These are phyloP conservation scores for Felis chaus DNA, from an alignment of 2,113 vertebrate genomes.

Conservation along the genomic window DNA sequence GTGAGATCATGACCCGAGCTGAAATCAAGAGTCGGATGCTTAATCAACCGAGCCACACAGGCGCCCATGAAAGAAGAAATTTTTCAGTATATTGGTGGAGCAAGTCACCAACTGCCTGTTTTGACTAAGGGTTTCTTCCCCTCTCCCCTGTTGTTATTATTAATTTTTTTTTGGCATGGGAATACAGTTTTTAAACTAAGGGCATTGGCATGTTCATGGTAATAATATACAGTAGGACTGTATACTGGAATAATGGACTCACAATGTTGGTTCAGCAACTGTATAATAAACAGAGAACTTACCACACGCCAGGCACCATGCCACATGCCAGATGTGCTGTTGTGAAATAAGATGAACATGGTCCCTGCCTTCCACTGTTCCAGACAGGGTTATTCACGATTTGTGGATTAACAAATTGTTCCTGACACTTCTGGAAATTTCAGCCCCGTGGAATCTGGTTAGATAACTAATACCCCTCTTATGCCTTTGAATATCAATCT, in stretches of 20 bases:
- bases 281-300: neutral
- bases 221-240: neutral
- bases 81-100: neutral
- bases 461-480: neutral
- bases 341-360: neutral
- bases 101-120: neutral
- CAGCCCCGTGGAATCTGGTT: neutral
- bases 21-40: no score
- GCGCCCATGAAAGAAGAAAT: neutral
- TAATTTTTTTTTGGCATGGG: neutral
- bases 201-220: neutral
- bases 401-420: neutral
- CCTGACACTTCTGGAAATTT: constrained; percentile 31
- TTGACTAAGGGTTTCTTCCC: neutral
- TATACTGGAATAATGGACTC: neutral
- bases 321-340: neutral
- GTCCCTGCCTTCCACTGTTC: neutral
- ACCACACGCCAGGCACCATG: neutral
- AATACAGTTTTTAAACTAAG: neutral
- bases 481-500: no score
- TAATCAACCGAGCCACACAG: no score
- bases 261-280: neutral
- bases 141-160: no score
- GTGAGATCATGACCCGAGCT: no score
- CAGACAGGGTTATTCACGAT: neutral